Conservation (phyloP, 2,888 invertebrate genomes). For the Frankliniella fusca region DNA sequence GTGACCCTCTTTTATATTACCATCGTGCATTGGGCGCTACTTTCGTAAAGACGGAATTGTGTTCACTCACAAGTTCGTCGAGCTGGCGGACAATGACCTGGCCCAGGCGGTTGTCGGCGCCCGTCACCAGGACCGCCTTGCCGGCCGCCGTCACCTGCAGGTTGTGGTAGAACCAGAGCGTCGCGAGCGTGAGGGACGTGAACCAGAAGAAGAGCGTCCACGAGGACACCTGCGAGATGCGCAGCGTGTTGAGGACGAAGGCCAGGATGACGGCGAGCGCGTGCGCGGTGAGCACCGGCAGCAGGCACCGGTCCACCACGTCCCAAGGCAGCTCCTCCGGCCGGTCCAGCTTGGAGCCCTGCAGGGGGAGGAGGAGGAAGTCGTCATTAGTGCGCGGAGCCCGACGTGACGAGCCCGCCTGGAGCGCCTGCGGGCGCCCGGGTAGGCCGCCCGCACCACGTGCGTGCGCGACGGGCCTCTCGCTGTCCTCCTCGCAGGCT, state of each 20-base stretch:
- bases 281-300: conserved; percentile 75
- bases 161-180: conserved; percentile 78
- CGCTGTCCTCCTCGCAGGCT: no score
- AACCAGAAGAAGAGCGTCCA: conserved; percentile 76
- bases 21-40: no score
- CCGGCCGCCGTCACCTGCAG: conserved; percentile 78
- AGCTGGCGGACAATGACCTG: conserved; percentile 70
- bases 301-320: conserved; percentile 65
- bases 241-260: conserved; percentile 63
- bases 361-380: not conserved
- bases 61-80: conserved; percentile 59
- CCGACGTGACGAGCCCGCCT: no score
- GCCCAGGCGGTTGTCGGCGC: conserved; percentile 74
- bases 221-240: conserved; percentile 70
- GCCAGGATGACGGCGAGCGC: conserved; percentile 72
- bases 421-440: no score
- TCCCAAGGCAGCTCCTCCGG: conserved; percentile 53
- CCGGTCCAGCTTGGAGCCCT: conserved; percentile 11
- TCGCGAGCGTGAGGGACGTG: conserved; percentile 63
- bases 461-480: no score
- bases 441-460: no score
- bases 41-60: not conserved
- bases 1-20: no score
- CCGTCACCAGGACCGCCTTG: conserved; percentile 78
- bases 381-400: no score